These are phyloP conservation scores for Xiphophorus birchmanni DNA, from an alignment of 2,797 vertebrate species.

Conservation along the genomic window DNA sequence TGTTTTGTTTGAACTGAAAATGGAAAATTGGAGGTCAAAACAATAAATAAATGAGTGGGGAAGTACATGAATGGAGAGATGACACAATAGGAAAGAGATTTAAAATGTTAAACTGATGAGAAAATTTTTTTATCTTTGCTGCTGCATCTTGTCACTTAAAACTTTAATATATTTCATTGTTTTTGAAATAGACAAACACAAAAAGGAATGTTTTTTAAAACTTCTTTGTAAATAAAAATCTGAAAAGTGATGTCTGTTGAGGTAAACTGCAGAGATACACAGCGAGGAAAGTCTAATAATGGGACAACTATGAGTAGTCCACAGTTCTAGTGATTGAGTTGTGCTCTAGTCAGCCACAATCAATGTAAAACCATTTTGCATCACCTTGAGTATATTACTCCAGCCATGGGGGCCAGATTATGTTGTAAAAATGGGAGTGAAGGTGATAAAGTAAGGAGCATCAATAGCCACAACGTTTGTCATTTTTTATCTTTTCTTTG, in stretches of 20 bases:
- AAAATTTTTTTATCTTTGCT: conserved; percentile 21
- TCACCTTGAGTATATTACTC: not conserved
- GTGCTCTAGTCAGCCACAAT: not conserved
- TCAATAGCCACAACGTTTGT: too few species aligned
- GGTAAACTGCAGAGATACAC: not conserved
- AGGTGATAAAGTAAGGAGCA: not conserved
- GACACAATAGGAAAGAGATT: conserved; percentile 59
- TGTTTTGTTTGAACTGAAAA: conserved; percentile 78
- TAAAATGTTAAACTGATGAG: conserved; percentile 58
- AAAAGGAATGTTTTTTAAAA: not conserved
- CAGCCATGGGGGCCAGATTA: too few species aligned
- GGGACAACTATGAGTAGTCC: not conserved
- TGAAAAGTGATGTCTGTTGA: not conserved
- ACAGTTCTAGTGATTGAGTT: not conserved
- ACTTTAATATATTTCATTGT: not conserved
- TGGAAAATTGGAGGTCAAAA: conserved; percentile 69
- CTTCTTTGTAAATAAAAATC: not conserved
- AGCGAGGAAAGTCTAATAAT: not conserved
- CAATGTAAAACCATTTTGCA: not conserved
- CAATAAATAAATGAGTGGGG: conserved; percentile 81
- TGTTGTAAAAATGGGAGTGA: not conserved
- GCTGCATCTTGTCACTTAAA: conserved; percentile 33
- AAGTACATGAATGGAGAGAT: conserved; percentile 79
- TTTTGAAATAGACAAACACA: conserved; percentile 3
- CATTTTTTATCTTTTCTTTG: too few species aligned